Percentiles rank a stretch among this genome's conserved stretches.
Evolutionary conservation across 2,888 invertebrate species (phyloP).

Genomic region (Pimpla rufipes): DNA sequence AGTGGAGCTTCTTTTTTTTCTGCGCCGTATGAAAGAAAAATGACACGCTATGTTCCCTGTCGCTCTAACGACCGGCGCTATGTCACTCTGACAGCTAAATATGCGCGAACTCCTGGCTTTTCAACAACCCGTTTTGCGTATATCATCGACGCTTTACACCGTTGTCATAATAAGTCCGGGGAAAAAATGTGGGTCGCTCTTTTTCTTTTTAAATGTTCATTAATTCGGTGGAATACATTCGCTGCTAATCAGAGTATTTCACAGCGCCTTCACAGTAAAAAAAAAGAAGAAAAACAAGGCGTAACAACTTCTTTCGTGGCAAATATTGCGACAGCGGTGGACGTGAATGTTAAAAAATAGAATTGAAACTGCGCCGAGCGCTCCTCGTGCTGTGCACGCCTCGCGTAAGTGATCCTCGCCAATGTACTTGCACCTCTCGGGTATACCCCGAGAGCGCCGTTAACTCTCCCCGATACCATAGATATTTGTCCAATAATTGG

Average conservation of each 20-base stretch:
- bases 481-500: constrained; percentile 82
- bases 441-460: neutral
- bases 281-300: too few relatives aligned
- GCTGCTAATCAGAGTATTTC: too few relatives aligned
- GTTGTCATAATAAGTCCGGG: too few relatives aligned
- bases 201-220: neutral
- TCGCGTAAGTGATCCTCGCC: neutral
- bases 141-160: neutral
- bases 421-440: neutral
- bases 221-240: too few relatives aligned
- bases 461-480: constrained; percentile 50
- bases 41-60: neutral
- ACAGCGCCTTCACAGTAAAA: too few relatives aligned
- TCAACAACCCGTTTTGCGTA: constrained; percentile 2
- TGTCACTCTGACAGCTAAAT: neutral
- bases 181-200: neutral
- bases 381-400: neutral
- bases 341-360: too few relatives aligned
- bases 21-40: neutral
- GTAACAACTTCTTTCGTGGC: too few relatives aligned
- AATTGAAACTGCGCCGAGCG: neutral
- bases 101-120: neutral
- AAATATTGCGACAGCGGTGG: too few relatives aligned
- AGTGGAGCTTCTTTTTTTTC: neutral
- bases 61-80: neutral